Percentiles rank a stretch among this genome's conserved stretches.
Evolutionary conservation across 1,140 invertebrate genomes (phyloP).

Genomic region (Drosophila navojoa): DNA sequence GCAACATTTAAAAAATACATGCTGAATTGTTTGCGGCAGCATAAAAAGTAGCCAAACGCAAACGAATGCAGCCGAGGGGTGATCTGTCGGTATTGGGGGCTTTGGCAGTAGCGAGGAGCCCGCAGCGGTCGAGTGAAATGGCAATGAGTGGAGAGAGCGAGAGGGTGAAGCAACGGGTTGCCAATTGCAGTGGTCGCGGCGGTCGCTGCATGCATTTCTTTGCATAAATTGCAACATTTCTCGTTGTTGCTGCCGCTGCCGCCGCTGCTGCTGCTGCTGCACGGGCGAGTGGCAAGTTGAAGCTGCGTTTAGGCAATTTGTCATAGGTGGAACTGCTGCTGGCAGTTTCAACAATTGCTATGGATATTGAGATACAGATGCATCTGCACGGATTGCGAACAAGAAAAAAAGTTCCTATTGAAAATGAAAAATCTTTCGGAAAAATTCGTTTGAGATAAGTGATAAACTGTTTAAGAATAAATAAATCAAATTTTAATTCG

Average conservation of each 20-base stretch:
- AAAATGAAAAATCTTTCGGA: neutral
- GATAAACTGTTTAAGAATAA: neutral
- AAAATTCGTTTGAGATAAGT: too few species aligned
- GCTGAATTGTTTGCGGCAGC: constrained; percentile 78
- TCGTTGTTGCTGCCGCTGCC: neutral
- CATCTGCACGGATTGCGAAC: constrained; percentile 35
- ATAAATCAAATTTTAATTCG: neutral
- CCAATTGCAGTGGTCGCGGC: constrained; percentile 35
- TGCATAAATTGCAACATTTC: constrained; percentile 78
- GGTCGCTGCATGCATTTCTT: constrained; percentile 68
- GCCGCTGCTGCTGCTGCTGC: neutral
- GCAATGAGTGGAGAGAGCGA: neutral
- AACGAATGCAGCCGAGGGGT: neutral
- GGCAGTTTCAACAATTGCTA: constrained; percentile 32
- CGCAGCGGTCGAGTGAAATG: constrained; percentile 11
- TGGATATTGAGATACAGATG: constrained; percentile 63
- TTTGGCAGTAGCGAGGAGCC: neutral
- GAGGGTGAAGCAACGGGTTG: neutral
- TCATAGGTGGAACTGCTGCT: constrained; percentile 61
- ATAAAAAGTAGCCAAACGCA: constrained; percentile 75
- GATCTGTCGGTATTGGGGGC: neutral
- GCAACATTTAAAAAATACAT: constrained; percentile 78
- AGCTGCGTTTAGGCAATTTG: constrained; percentile 75
- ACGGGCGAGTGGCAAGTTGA: constrained; percentile 52
- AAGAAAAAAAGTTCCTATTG: neutral